phyloP scores from a whole-genome alignment of 2,113 vertebrate species.

The Rhabdornis inornatus region DNA sequence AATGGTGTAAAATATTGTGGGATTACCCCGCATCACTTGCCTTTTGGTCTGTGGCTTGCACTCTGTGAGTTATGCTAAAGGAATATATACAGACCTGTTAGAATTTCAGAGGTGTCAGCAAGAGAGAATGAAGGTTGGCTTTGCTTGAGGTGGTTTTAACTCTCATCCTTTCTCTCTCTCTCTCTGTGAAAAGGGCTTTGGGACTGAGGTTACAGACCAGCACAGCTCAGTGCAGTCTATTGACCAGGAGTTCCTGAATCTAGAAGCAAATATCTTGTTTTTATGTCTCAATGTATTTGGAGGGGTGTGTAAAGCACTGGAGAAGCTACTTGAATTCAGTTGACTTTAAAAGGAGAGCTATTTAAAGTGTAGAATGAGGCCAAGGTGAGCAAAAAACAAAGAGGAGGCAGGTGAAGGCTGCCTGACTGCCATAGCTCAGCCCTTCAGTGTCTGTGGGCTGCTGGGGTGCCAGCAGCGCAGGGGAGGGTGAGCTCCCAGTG shows the following conservation, averaged over 20 bases:
- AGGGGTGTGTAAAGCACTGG: neutral
- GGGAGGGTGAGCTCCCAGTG: neutral
- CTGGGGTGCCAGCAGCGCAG: neutral
- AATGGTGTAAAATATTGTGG: neutral
- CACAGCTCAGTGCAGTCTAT: neutral
- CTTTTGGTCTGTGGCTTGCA: neutral
- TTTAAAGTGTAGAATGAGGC: neutral
- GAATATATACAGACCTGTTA: neutral
- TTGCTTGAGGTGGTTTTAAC: neutral
- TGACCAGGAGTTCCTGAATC: neutral
- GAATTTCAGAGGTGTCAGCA: neutral
- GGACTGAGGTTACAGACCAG: neutral
- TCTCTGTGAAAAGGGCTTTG: neutral
- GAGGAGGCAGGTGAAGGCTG: neutral
- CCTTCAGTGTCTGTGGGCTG: neutral
- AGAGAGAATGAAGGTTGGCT: neutral
- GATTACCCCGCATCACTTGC: neutral
- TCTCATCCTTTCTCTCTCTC: neutral
- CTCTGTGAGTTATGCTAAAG: neutral
- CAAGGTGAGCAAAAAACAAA: neutral
- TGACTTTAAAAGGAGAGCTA: neutral
- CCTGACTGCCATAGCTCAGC: neutral
- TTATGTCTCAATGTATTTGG: fast-evolving
- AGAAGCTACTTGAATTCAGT: neutral
- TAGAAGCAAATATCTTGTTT: neutral